Percentiles rank a stretch among this genome's conserved stretches.
Conservation (phyloP, 2,888 invertebrate genomes). For the Scaptomyza tumidula region DNA sequence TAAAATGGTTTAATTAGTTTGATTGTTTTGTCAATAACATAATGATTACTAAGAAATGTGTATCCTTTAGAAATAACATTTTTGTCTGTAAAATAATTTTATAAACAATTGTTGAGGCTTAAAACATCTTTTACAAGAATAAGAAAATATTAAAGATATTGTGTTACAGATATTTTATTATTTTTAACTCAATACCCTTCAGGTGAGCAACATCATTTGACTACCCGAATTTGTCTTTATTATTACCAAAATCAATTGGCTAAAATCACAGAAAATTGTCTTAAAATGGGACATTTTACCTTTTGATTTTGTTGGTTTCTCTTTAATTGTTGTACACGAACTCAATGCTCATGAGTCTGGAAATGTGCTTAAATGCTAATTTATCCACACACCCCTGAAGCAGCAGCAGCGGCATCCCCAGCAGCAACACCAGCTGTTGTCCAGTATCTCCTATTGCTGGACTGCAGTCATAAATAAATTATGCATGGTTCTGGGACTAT, state of each 20-base stretch:
- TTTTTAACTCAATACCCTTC: no score
- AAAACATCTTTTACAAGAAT: no score
- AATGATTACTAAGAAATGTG: background rate
- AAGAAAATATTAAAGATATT: no score
- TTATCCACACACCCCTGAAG: constrained; percentile 23
- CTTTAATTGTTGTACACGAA: constrained; percentile 45
- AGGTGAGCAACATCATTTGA: no score
- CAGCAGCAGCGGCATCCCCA: constrained; percentile 1
- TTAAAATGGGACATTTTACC: no score
- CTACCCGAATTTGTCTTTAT: no score
- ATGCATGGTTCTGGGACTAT: constrained; percentile 58
- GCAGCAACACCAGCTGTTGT: constrained; percentile 11
- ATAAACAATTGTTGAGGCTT: no score
- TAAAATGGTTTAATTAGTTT: background rate
- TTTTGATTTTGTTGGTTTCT: constrained; percentile 2
- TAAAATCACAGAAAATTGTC: no score
- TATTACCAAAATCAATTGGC: no score
- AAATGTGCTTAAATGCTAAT: constrained; percentile 77
- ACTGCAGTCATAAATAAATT: constrained; percentile 62
- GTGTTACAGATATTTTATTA: no score
- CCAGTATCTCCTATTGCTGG: constrained; percentile 9
- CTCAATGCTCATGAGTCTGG: constrained; percentile 70
- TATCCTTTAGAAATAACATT: background rate
- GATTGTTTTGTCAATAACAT: background rate
- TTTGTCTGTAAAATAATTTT: background rate